A percentile compares a stretch with the other conserved stretches of the same genome.
Evolutionary conservation across 1,140 invertebrate genomes (phyloP).

Genomic region (Papilio polyxenes): DNA sequence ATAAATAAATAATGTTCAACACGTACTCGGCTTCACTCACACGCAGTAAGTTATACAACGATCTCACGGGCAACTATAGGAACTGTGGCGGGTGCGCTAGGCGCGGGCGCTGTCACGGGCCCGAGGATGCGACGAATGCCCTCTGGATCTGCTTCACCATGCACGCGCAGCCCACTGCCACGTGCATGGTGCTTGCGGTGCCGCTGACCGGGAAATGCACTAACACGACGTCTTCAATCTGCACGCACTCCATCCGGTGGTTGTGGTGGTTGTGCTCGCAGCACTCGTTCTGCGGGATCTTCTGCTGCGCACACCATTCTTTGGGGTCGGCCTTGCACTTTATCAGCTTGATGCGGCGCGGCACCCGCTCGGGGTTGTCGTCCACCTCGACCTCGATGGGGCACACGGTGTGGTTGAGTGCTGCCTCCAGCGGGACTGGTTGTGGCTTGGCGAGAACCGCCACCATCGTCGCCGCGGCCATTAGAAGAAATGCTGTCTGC

Average conservation of each 20-base stretch:
- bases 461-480: slow-evolving; percentile 38
- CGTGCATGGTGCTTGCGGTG: slow-evolving; percentile 44
- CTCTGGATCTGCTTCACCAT: slow-evolving; percentile 52
- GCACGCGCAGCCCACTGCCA: slow-evolving; percentile 70
- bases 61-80: slow-evolving; percentile 37
- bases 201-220: slow-evolving; percentile 54
- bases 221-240: slow-evolving; percentile 64
- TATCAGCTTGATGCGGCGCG: slow-evolving; percentile 66
- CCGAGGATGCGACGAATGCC: slow-evolving; percentile 38
- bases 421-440: slow-evolving; percentile 43
- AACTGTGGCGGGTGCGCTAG: slow-evolving; percentile 31
- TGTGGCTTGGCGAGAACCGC: slow-evolving; percentile 36
- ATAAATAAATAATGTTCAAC: slow-evolving; percentile 40
- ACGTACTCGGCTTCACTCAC: slow-evolving; percentile 10
- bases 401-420: slow-evolving; percentile 65
- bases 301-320: slow-evolving; percentile 54
- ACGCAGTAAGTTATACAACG: slow-evolving; percentile 37
- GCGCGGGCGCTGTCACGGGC: slow-evolving; percentile 28
- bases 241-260: slow-evolving; percentile 59
- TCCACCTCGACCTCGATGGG: slow-evolving; percentile 61
- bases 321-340: slow-evolving; percentile 55
- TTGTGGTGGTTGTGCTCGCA: slow-evolving; percentile 54
- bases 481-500: slow-evolving; percentile 32
- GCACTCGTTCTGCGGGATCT: slow-evolving; percentile 58
- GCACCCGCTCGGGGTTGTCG: slow-evolving; percentile 57